Base-by-base conservation (phyloP, 2,888 invertebrate genomes). In the Pherbina coryleti region DNA sequence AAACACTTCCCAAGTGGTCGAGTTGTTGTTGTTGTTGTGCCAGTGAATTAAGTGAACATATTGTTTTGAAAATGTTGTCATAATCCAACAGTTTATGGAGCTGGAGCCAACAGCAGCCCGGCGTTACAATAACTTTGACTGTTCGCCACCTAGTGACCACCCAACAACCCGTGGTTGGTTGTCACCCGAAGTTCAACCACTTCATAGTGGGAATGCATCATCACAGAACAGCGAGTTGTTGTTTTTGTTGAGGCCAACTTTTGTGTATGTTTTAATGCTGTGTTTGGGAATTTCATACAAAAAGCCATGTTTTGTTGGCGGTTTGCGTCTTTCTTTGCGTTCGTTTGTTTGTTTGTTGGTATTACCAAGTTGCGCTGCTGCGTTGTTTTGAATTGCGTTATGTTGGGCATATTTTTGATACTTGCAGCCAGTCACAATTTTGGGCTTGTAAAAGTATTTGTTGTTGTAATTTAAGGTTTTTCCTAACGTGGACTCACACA, bases 251-350 rank as follows among this genome's bases (percentile, higher is more conserved):
- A 25, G 60, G 28, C 60, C 2, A 60, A 22, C 60, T 44, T 67
- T 37, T 67, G 67, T 14, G 67, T n/a, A n/a, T 5, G 44, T 67
- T 73, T 57, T 60, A 60, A 60, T 73, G 73, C 49, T 44, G 53
- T 60, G 60, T 62, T 73, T 73, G 73, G 60, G 62, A 73, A 73
- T 73, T 73, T 73, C 62, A 51, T 34, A 60, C 34, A 44, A 60
- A 73, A 19, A 49, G 60, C 19, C 60, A 60, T 25, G 25, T 71
- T 55, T 49, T 71, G 28, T n/a, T 25, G n/a, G n/a, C n/a, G 31
- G 31, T 9, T 55, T 72, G 37, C 5, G 31, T 34, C 8, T 60
- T 62, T 73, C 14, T 44, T 25, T 37, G 17, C 44, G 14, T 62
- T 17, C 17, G 9, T 70, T 49, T 28, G 53, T 53, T 66, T n/a